A percentile compares a stretch with the other conserved stretches of the same genome.
phyloP scores from a whole-genome alignment of 2,888 invertebrate genomes.

The Drosophila antonietae region DNA sequence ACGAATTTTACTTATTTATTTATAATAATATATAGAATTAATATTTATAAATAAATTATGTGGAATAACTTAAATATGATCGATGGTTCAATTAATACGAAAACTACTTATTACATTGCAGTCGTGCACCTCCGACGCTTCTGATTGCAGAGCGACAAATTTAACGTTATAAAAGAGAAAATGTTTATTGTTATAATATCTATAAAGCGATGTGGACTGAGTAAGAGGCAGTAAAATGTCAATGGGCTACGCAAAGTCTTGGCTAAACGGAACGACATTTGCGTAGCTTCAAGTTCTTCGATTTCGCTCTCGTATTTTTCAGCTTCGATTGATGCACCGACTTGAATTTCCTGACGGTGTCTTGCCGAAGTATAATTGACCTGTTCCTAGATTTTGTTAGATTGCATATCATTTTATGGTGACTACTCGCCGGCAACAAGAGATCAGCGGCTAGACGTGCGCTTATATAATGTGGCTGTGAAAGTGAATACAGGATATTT shows the following conservation, averaged over 20 bases:
- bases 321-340: not conserved
- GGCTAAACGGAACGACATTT: not conserved
- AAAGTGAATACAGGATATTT: not conserved
- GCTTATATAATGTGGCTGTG: not conserved
- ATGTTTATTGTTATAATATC: not conserved
- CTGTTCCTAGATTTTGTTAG: not conserved
- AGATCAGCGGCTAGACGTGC: conserved; percentile 10
- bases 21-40: no score
- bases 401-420: not conserved
- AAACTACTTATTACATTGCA: no score
- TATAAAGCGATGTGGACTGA: not conserved
- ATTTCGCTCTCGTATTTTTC: no score
- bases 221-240: not conserved
- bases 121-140: not conserved
- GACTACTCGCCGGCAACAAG: not conserved
- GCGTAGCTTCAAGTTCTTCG: not conserved
- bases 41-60: no score
- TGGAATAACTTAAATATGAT: no score
- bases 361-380: not conserved
- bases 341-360: not conserved
- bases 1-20: no score
- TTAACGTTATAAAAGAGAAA: not conserved
- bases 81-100: no score
- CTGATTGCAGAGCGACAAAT: no score
- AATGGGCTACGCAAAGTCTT: not conserved